Conservation (phyloP, 2,888 invertebrate genomes). For the Pemphredon lugubris region DNA sequence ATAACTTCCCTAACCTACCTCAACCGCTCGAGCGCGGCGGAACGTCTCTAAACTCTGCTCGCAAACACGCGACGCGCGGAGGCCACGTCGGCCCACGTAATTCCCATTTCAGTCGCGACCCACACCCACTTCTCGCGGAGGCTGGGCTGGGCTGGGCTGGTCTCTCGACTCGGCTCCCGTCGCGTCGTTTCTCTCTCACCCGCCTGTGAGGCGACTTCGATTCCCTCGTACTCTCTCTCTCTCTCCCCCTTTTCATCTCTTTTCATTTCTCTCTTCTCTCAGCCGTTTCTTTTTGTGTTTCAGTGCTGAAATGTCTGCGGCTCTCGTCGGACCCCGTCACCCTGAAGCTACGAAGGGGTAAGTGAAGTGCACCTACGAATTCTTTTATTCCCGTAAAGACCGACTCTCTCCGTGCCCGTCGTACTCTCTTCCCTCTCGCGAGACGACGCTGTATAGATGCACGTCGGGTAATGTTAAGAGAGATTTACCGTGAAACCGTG, state of each 20-base stretch:
- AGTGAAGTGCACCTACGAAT: constrained; percentile 78
- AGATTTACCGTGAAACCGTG: too few relatives aligned
- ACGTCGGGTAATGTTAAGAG: too few relatives aligned
- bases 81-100: constrained; percentile 50
- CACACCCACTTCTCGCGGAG: constrained; percentile 45
- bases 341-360: constrained; percentile 95
- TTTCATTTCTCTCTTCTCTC: constrained; percentile 26
- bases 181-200: background rate
- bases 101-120: constrained; percentile 60
- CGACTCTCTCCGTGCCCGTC: constrained; percentile 7
- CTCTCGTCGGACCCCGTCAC: constrained; percentile 95
- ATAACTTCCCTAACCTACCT: constrained; percentile 35
- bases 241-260: constrained; percentile 15
- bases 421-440: background rate
- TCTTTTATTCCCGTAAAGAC: constrained; percentile 50
- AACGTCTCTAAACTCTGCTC: constrained; percentile 26
- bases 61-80: constrained; percentile 50
- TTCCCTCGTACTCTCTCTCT: background rate
- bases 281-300: constrained; percentile 80
- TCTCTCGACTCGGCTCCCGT: too few relatives aligned
- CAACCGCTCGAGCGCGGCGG: constrained; percentile 6
- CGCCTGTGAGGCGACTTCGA: too few relatives aligned
- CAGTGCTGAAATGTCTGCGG: constrained; percentile 96
- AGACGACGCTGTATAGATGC: too few relatives aligned
- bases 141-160: constrained; percentile 5